These are phyloP conservation scores for Pammene fasciana DNA, from an alignment of 2,888 invertebrate species.

Conservation along the genomic window DNA sequence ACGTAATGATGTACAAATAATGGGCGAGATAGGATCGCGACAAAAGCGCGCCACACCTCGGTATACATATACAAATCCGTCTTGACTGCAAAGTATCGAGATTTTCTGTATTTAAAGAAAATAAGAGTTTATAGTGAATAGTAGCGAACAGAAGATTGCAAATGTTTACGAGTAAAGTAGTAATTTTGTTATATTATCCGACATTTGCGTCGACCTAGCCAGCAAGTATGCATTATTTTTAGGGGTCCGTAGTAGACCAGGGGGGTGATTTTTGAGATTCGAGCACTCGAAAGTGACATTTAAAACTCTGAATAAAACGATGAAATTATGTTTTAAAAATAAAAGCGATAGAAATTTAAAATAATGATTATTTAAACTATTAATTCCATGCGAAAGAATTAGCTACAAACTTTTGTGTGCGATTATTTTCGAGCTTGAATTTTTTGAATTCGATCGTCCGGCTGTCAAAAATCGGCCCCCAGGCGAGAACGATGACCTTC, in stretches of 20 bases:
- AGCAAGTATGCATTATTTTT: neutral
- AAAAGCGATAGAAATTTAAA: no score
- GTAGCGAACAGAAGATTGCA: conserved; percentile 1
- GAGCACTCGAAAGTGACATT: no score
- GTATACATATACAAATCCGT: conserved; percentile 54
- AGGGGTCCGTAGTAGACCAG: neutral
- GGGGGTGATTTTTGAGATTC: no score
- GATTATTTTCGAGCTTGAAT: no score
- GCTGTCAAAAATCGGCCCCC: no score
- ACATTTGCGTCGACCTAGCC: neutral
- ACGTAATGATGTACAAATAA: conserved; percentile 59
- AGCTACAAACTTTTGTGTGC: no score
- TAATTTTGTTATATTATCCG: neutral
- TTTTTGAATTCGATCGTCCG: no score
- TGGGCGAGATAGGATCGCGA: conserved; percentile 52
- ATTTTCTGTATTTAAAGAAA: conserved; percentile 48
- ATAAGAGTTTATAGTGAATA: conserved; percentile 31
- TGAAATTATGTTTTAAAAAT: no score
- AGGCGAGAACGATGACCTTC: no score
- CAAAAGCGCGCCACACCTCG: conserved; percentile 48
- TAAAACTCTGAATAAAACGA: no score
- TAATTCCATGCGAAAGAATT: no score
- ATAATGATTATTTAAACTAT: no score
- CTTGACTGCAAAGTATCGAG: conserved; percentile 43
- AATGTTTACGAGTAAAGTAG: conserved; percentile 13